Evolutionary conservation across 2,797 vertebrate species (phyloP).

Genomic region (Chaenodraco wilsoni): DNA sequence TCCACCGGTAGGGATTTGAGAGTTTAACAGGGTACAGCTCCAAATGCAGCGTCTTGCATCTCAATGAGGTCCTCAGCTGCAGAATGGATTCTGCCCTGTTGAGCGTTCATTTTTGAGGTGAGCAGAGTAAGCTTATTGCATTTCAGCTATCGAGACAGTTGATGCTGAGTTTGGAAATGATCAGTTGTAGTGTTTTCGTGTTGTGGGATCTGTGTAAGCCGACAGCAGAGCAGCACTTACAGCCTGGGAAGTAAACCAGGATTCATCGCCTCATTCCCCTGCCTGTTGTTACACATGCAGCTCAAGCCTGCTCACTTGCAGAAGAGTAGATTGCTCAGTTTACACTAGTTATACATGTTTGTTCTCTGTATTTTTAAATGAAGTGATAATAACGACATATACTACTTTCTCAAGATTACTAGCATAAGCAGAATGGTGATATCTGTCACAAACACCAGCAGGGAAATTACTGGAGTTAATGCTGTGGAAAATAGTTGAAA

Average conservation of each 20-base stretch:
- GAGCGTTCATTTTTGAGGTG: slow-evolving; percentile 68
- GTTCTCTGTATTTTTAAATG: neutral
- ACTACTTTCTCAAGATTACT: neutral
- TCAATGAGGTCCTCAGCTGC: slow-evolving; percentile 75
- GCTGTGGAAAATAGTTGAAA: neutral
- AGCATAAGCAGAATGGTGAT: neutral
- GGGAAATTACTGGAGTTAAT: neutral
- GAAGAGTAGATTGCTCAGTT: neutral
- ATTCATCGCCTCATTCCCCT: slow-evolving; percentile 17
- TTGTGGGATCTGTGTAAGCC: slow-evolving; percentile 49
- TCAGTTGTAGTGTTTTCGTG: slow-evolving; percentile 60
- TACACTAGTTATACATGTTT: neutral
- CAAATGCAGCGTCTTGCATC: slow-evolving; percentile 68
- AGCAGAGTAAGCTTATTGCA: slow-evolving; percentile 68
- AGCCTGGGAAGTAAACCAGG: slow-evolving; percentile 40
- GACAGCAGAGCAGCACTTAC: slow-evolving; percentile 48
- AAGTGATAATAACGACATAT: neutral
- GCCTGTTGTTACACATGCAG: neutral
- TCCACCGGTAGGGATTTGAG: slow-evolving; percentile 73
- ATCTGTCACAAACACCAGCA: no score
- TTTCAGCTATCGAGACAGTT: slow-evolving; percentile 67
- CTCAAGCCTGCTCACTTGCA: slow-evolving; percentile 1
- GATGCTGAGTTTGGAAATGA: slow-evolving; percentile 67
- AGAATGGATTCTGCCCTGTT: slow-evolving; percentile 70
- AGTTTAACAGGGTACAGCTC: slow-evolving; percentile 70